Evolutionary conservation across 1,140 invertebrate genomes (phyloP).

Genomic region (Drosophila pachea): DNA sequence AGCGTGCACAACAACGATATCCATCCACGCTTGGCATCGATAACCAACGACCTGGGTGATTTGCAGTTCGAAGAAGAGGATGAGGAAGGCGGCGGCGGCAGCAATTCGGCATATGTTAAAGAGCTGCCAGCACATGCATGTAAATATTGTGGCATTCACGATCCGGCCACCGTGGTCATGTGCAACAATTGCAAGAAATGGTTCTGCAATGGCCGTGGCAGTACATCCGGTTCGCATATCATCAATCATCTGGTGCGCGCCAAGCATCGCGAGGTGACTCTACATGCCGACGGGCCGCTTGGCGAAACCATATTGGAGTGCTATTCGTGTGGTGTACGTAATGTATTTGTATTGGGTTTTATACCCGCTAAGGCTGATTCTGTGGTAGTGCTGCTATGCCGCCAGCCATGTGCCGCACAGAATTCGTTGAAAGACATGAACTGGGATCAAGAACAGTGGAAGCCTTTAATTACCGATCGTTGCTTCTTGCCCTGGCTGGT

Average conservation of each 20-base stretch:
- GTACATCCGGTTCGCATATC: slow-evolving; percentile 98
- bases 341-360: slow-evolving; percentile 98
- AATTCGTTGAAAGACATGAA: slow-evolving; percentile 99
- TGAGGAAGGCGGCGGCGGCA: slow-evolving; percentile 85
- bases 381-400: slow-evolving; percentile 98
- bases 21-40: slow-evolving; percentile 85
- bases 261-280: slow-evolving; percentile 98
- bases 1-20: slow-evolving; percentile 80
- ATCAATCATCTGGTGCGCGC: slow-evolving; percentile 98
- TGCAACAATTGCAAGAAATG: slow-evolving; percentile 99
- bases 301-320: slow-evolving; percentile 99
- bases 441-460: slow-evolving; percentile 99
- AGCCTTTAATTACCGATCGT: slow-evolving; percentile 97
- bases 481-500: slow-evolving; percentile 98
- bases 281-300: slow-evolving; percentile 97
- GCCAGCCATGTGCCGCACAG: slow-evolving; percentile 98
- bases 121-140: slow-evolving; percentile 96
- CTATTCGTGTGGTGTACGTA: slow-evolving; percentile 98
- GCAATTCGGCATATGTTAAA: slow-evolving; percentile 78
- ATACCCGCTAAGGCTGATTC: slow-evolving; percentile 99
- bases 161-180: slow-evolving; percentile 97
- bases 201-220: slow-evolving; percentile 99
- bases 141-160: slow-evolving; percentile 99
- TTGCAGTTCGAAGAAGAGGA: slow-evolving; percentile 95
- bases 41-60: slow-evolving; percentile 88